A percentile compares a stretch with the other conserved stretches of the same genome.
phyloP scores from a whole-genome alignment of 1,140 invertebrate species.

The Megalopta genalis region DNA sequence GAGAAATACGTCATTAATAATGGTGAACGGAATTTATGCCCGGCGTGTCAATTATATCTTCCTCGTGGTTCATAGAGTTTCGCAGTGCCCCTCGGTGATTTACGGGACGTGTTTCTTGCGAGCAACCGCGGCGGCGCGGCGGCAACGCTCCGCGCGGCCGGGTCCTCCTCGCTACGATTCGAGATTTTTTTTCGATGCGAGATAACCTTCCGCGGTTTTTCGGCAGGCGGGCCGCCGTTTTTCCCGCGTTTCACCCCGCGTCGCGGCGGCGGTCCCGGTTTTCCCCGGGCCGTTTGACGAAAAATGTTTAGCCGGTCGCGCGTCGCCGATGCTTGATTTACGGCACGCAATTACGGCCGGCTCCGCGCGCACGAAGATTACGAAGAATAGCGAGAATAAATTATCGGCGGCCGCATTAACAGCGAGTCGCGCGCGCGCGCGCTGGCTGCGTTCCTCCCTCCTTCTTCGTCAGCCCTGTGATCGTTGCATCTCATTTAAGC shows the following conservation, averaged over 20 bases:
- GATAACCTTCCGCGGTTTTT: neutral
- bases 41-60: conserved; percentile 48
- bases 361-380: neutral
- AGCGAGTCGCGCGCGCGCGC: neutral
- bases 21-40: conserved; percentile 48
- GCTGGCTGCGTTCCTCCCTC: neutral
- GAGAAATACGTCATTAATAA: conserved; percentile 51
- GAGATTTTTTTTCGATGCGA: conserved; percentile 21
- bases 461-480: conserved; percentile 32
- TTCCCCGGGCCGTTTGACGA: too few species aligned
- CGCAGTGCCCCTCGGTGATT: conserved; percentile 19
- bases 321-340: conserved; percentile 33
- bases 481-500: conserved; percentile 72
- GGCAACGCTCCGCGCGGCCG: too few species aligned
- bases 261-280: too few species aligned
- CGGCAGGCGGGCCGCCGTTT: too few species aligned
- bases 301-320: neutral
- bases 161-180: conserved; percentile 23
- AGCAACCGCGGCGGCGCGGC: neutral
- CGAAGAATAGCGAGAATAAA: neutral
- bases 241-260: too few species aligned
- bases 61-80: conserved; percentile 50
- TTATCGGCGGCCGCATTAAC: conserved; percentile 4
- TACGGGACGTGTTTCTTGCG: conserved; percentile 32
- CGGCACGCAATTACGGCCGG: neutral